Base-by-base conservation (phyloP, 92 coral and sea anemone genomes). In the Umimayanthus chanpuru region DNA sequence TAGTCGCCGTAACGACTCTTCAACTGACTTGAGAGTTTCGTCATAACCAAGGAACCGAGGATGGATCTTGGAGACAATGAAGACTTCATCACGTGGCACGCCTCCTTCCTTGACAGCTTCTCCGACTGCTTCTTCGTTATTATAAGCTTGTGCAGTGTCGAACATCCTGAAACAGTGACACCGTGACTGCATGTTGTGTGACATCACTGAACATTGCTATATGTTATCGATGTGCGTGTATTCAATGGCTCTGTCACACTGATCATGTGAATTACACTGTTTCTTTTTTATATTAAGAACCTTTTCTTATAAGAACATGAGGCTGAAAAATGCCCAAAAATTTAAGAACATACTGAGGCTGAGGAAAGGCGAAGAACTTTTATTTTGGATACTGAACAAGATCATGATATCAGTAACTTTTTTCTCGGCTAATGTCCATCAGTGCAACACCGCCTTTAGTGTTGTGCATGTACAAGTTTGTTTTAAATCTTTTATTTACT, bases 111-210 rank as follows among this genome's bases (percentile, higher is more conserved):
- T 80, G 39, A 97, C 79, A 6, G 99, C 99, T 32, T 72, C 79
- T 9, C 99, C 99, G 38, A 95, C 88, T 2, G 93, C 96, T 41
- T 92, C 93, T 89, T 97, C 99, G 49, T 90, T 90, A 36, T 97
- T 85, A 41, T 97, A 97, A 0, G 98, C 99, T 92, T 92, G 96
- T 18, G 98, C 99, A 23, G 99, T 89, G 79, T 97, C 99, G 76
- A 97, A 76, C 94, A 97, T 79, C 85, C 99, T 97, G 53, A 39
- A 47, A 50, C 55, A 86, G 29, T 53, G 1, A 32, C 77, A 47
- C 38, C 3, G 58, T 36, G 25, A 26, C 30, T 15, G 39, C 29
- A 21, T 71, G 76, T 21, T 11, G 39, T 32, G 39, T 71, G 76
- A 71, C 76, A 26, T 11, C 73, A 67, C 58, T 12, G 20, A n/a